phyloP scores from a whole-genome alignment of 2,797 vertebrate genomes.

The Cossypha heuglini region DNA sequence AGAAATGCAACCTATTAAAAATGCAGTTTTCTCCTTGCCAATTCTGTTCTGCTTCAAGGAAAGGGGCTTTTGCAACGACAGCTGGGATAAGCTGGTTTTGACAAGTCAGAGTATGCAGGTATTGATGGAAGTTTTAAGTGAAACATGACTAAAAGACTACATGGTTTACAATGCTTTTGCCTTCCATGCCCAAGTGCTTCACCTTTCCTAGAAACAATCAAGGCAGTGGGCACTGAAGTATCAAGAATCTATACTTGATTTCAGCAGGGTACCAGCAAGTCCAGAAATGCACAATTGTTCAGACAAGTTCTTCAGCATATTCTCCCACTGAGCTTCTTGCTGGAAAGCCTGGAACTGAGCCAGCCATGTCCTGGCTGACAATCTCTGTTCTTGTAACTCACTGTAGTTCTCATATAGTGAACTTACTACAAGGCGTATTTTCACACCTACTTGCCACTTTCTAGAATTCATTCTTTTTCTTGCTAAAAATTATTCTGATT shows the following conservation, averaged over 20 bases:
- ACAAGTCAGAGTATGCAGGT: conserved; percentile 42
- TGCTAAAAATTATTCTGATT: not conserved
- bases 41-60: conserved; percentile 39
- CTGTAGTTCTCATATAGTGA: not conserved
- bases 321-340: not conserved
- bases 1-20: conserved; percentile 38
- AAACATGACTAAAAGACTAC: not conserved
- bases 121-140: conserved; percentile 20
- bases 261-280: not conserved
- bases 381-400: not conserved
- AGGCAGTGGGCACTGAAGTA: not conserved
- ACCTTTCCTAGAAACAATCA: not conserved
- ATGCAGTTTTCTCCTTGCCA: conserved; percentile 42
- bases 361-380: not conserved
- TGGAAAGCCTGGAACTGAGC: not conserved
- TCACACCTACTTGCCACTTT: not conserved
- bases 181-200: not conserved
- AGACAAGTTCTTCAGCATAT: not conserved
- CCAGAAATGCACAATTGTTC: not conserved
- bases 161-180: not conserved
- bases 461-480: not conserved
- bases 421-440: not conserved
- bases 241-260: not conserved
- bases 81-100: conserved; percentile 51
- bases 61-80: conserved; percentile 34